phyloP scores from a whole-genome alignment of 2,888 invertebrate species.

The Chrysodeixis includens region DNA sequence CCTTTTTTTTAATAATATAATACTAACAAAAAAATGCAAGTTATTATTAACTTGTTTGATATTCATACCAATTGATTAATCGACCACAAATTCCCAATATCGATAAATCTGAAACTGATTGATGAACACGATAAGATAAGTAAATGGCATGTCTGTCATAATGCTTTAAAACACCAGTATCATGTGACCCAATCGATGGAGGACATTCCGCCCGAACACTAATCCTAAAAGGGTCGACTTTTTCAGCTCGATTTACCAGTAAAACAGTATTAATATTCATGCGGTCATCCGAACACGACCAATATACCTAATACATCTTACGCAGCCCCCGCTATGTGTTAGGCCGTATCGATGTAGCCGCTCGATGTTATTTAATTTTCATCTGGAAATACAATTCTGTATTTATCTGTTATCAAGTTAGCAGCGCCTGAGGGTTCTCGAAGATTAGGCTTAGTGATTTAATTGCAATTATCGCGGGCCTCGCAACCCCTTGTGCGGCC shows the following conservation, averaged over 20 bases:
- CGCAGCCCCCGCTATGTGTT: slow-evolving; percentile 22
- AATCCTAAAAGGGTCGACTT: slow-evolving; percentile 33
- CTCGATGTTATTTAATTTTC: slow-evolving; percentile 10
- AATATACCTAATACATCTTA: slow-evolving; percentile 25
- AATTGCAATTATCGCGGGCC: slow-evolving; percentile 1
- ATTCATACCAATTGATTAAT: not conserved
- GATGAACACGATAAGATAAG: not conserved
- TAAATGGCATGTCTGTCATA: not conserved
- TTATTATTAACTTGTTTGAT: too few species aligned
- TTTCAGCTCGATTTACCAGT: slow-evolving; percentile 15
- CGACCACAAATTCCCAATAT: not conserved
- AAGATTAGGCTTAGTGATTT: slow-evolving; percentile 6
- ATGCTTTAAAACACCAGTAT: not conserved
- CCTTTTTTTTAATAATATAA: too few species aligned
- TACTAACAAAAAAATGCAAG: too few species aligned
- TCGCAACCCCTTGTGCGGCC: not conserved
- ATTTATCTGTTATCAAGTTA: not conserved
- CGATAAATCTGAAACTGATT: not conserved
- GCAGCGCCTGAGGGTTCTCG: not conserved
- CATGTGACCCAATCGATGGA: not conserved
- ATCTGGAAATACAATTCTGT: not conserved
- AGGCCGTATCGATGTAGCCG: slow-evolving; percentile 7
- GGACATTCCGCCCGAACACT: slow-evolving; percentile 11
- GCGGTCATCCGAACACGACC: slow-evolving; percentile 22
- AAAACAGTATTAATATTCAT: slow-evolving; percentile 41